Conservation (phyloP, 2,797 vertebrate genomes). For the Momotus momota region DNA sequence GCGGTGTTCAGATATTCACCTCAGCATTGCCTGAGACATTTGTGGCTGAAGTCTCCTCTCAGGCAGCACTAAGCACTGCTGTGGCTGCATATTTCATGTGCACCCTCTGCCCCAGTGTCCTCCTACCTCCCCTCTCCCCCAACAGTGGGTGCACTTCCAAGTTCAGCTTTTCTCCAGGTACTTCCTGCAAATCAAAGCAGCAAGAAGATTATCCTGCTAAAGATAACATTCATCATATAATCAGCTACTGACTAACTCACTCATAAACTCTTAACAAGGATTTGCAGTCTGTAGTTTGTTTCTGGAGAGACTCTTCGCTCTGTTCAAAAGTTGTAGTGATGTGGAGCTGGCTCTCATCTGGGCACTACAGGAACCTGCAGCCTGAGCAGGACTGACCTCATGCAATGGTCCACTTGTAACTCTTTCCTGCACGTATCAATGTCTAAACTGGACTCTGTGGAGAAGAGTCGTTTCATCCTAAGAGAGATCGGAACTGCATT, state of each 20-base stretch:
- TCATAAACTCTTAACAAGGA: neutral
- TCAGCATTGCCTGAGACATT: neutral
- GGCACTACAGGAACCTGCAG: neutral
- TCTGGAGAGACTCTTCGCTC: neutral
- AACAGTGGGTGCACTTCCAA: neutral
- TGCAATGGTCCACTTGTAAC: neutral
- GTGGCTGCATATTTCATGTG: neutral
- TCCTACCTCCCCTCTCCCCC: neutral
- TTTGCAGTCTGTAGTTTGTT: neutral
- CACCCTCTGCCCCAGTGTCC: neutral
- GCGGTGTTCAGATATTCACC: neutral
- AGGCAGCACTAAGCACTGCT: neutral
- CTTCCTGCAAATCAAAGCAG: neutral
- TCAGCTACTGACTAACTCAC: neutral
- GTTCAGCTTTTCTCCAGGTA: neutral
- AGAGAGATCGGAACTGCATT: neutral
- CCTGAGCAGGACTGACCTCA: neutral
- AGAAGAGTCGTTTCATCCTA: neutral
- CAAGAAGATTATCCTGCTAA: neutral
- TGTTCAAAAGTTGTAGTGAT: neutral
- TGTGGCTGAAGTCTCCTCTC: neutral
- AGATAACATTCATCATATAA: neutral
- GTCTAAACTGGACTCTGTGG: neutral
- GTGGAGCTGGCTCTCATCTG: neutral
- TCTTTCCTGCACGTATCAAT: neutral